These are phyloP conservation scores for Aporophyla nigra DNA, from an alignment of 2,888 invertebrate genomes.

Conservation along the genomic window DNA sequence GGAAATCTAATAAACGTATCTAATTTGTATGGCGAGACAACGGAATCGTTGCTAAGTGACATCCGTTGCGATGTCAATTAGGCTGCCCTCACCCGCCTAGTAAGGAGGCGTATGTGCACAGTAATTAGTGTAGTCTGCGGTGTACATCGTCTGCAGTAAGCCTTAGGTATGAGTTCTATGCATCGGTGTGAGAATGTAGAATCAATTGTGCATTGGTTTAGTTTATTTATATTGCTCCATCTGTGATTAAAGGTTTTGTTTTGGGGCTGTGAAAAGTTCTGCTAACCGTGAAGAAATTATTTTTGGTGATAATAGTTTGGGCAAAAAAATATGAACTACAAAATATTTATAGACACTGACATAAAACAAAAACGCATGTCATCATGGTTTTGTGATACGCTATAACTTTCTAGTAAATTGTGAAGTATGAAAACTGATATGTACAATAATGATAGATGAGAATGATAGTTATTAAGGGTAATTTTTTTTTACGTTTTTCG, in stretches of 20 bases:
- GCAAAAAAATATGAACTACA: no score
- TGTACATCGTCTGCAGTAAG: constrained; percentile 43
- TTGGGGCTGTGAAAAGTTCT: background rate
- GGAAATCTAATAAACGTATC: constrained; percentile 71
- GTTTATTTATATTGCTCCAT: background rate
- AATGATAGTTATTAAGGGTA: no score
- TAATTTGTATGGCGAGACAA: constrained; percentile 66
- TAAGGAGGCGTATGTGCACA: constrained; percentile 63
- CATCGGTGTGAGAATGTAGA: constrained; percentile 20
- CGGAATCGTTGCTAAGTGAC: constrained; percentile 77
- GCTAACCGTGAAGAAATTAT: background rate
- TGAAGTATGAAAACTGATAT: background rate
- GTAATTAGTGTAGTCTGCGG: constrained; percentile 66
- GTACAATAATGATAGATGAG: no score
- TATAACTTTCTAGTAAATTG: background rate
- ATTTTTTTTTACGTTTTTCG: no score
- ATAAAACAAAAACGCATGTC: background rate
- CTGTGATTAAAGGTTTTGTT: background rate
- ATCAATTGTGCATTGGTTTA: background rate
- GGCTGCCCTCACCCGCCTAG: constrained; percentile 65
- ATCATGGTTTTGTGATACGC: background rate
- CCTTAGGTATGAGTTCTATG: constrained; percentile 35
- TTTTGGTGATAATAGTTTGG: background rate
- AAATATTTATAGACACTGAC: no score
- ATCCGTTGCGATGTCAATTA: constrained; percentile 82